Evolutionary conservation across 2,797 vertebrate genomes (phyloP).

Genomic region (Gobio occitaniae): DNA sequence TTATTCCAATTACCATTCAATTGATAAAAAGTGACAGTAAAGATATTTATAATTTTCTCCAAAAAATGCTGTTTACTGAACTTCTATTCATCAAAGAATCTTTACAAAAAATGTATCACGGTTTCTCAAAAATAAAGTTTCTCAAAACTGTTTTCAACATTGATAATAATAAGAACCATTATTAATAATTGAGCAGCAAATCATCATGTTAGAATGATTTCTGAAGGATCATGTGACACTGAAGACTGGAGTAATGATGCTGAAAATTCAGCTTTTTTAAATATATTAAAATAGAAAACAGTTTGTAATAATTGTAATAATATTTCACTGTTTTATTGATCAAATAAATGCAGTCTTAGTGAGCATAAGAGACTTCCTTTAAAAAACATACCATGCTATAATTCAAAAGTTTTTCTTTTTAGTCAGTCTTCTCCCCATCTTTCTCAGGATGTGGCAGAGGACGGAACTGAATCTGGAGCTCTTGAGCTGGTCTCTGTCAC

Average conservation of each 20-base stretch:
- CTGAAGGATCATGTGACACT: neutral
- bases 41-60: neutral
- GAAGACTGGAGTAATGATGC: neutral
- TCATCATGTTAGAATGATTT: neutral
- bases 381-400: neutral
- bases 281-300: neutral
- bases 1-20: neutral
- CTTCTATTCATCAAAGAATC: neutral
- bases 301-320: neutral
- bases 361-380: neutral
- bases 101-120: neutral
- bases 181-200: neutral
- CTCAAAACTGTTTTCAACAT: neutral
- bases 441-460: constrained; percentile 56
- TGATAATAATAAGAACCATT: neutral
- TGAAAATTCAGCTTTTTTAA: neutral
- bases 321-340: neutral
- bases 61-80: neutral
- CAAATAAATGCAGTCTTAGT: neutral
- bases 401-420: neutral
- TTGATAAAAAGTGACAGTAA: neutral
- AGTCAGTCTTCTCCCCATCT: neutral
- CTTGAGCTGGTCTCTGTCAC: constrained; percentile 76
- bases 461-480: constrained; percentile 64
- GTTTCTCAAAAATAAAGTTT: neutral